Conservation (phyloP, 2,888 invertebrate genomes). For the Atrina japonica region DNA sequence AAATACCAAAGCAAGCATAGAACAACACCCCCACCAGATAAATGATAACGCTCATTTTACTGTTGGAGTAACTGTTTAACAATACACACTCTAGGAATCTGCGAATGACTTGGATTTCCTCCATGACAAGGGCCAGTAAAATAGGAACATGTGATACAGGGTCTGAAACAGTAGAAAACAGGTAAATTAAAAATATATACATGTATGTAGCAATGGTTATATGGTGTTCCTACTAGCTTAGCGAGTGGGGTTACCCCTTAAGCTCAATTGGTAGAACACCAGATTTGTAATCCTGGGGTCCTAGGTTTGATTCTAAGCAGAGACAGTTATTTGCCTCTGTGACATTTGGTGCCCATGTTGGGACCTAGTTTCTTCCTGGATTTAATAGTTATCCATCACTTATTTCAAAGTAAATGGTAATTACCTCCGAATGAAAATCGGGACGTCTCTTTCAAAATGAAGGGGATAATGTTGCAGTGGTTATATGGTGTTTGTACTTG, state of each 20-base stretch:
- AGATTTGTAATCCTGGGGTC: background rate
- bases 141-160: slow-evolving; percentile 21
- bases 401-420: too few species aligned
- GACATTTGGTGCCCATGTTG: too few species aligned
- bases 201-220: background rate
- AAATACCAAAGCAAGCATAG: slow-evolving; percentile 59
- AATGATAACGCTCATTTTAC: slow-evolving; percentile 72
- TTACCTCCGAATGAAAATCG: too few species aligned
- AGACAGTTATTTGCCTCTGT: background rate
- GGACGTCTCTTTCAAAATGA: too few species aligned
- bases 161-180: slow-evolving; percentile 8
- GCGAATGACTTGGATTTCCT: slow-evolving; percentile 62
- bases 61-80: slow-evolving; percentile 71
- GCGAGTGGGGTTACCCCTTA: background rate
- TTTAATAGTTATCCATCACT: too few species aligned
- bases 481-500: too few species aligned
- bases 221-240: background rate
- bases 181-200: background rate
- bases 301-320: background rate
- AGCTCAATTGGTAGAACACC: background rate
- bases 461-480: too few species aligned
- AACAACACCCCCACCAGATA: slow-evolving; percentile 70
- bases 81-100: slow-evolving; percentile 68
- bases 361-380: too few species aligned
- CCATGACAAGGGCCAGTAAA: slow-evolving; percentile 60